Base-by-base conservation (phyloP, 2,797 vertebrate genomes). In the Onychomys arenicola region DNA sequence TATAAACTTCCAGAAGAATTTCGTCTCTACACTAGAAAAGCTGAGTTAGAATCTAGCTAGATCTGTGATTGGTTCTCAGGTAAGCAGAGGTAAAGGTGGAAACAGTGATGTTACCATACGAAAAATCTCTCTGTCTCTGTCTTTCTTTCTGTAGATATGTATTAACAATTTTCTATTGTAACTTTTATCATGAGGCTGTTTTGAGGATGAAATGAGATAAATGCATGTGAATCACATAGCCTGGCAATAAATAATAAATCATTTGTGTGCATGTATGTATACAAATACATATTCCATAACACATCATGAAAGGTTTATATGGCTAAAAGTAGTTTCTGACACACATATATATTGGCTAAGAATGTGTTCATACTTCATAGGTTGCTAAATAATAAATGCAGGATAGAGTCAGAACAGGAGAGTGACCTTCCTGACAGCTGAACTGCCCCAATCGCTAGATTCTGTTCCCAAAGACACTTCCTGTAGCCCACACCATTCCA, bases 311-410 rank as follows among this genome's bases (percentile, higher is more conserved):
- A 98, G 96, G 98, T 97, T 97, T 93, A 71, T 98, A 96, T 97
- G 83, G 90, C 98, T 98, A 98, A 98, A 97, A 98, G 98, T 98
- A 98, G 96, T 95, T 98, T 97, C 97, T 91, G 89, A 98, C 97
- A 98, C 96, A 98, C 27, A 89, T 21, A 93, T 21, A 43, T 0
- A 34, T 57, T 37, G 40, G 52, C 29, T 91, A 93, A 86, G 49
- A 77, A 63, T 6, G 13, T 40, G 78, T n/a, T 89, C 76, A 94
- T 1, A 71, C 5, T 23, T 82, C 32, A 63, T 0, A n/a, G 29
- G 57, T 90, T 94, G 81, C 67, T 76, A 34, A 21, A 43, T 55
- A 80, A 52, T n/a, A 55, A 46, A 49, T 8, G 21, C 13, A 92
- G 27, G 37, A 63, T n/a, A 29, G 43, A 37, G 40, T 43, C 37